These are phyloP conservation scores for Sigmodon hispidus DNA, from an alignment of 2,113 vertebrate species.

Conservation along the genomic window DNA sequence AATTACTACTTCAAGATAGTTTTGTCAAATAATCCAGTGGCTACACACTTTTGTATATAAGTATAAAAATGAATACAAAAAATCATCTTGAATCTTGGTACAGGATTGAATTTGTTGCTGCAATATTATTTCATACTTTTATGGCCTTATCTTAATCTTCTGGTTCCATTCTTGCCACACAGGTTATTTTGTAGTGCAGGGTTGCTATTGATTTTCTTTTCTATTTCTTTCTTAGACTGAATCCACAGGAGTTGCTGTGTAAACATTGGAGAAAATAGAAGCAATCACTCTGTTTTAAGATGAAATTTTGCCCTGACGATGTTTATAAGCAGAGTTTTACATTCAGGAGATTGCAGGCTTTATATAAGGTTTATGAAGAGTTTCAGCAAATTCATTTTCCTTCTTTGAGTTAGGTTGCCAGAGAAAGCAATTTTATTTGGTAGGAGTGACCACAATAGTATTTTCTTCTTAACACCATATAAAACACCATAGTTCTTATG, in stretches of 20 bases:
- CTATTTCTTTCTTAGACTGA: slow-evolving; percentile 73
- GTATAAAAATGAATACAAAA: slow-evolving; percentile 9
- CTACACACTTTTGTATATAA: background rate
- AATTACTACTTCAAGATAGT: slow-evolving; percentile 50
- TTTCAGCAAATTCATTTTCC: slow-evolving; percentile 69
- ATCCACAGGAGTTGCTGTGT: slow-evolving; percentile 73
- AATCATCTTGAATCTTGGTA: slow-evolving; percentile 1
- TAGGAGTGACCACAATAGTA: slow-evolving; percentile 41
- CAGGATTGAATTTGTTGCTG: background rate
- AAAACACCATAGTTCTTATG: slow-evolving; percentile 45
- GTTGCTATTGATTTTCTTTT: slow-evolving; percentile 79
- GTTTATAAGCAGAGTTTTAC: slow-evolving; percentile 73
- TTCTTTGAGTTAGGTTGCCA: slow-evolving; percentile 61
- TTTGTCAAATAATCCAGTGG: background rate
- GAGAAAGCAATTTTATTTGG: slow-evolving; percentile 70
- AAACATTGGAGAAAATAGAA: slow-evolving; percentile 77
- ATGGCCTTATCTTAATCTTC: slow-evolving; percentile 71
- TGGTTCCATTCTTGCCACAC: slow-evolving; percentile 64
- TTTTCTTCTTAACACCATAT: slow-evolving; percentile 50
- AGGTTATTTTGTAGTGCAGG: slow-evolving; percentile 72
- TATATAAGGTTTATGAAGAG: slow-evolving; percentile 70
- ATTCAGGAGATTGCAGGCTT: slow-evolving; percentile 53
- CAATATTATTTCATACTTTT: slow-evolving; percentile 64
- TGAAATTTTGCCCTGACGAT: slow-evolving; percentile 72
- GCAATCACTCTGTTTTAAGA: slow-evolving; percentile 75